phyloP scores from a whole-genome alignment of 2,888 invertebrate species.

The Griposia aprilina region DNA sequence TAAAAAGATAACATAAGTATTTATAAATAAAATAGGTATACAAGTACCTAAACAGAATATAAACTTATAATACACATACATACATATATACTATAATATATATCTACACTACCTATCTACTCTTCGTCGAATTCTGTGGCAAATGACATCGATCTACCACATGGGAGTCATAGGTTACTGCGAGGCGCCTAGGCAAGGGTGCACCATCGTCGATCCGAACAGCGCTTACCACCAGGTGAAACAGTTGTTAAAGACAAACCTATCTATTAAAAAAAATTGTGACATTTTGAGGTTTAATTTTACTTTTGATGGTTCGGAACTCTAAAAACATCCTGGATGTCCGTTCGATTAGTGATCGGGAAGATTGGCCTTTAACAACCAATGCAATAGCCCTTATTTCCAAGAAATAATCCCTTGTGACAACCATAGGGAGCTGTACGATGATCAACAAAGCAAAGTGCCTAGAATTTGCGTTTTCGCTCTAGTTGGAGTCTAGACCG shows the following conservation, averaged over 20 bases:
- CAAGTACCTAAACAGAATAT: too few species aligned
- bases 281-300: not conserved
- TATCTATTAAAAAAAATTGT: not conserved
- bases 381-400: not conserved
- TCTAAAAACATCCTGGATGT: not conserved
- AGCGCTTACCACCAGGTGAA: not conserved
- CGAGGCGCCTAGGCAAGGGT: not conserved
- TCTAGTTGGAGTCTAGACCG: constrained; percentile 25
- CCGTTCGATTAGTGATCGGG: not conserved
- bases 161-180: not conserved
- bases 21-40: too few species aligned
- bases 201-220: not conserved
- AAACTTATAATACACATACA: too few species aligned
- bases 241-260: not conserved
- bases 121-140: not conserved
- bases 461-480: constrained; percentile 24
- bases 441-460: constrained; percentile 8
- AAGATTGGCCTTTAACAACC: not conserved
- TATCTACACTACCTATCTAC: too few species aligned
- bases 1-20: too few species aligned
- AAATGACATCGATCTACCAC: not conserved
- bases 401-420: not conserved
- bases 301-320: not conserved
- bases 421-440: not conserved
- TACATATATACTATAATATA: too few species aligned